Evolutionary conservation across 2,888 invertebrate species (phyloP).

Genomic region (Alentia gelatinosa): DNA sequence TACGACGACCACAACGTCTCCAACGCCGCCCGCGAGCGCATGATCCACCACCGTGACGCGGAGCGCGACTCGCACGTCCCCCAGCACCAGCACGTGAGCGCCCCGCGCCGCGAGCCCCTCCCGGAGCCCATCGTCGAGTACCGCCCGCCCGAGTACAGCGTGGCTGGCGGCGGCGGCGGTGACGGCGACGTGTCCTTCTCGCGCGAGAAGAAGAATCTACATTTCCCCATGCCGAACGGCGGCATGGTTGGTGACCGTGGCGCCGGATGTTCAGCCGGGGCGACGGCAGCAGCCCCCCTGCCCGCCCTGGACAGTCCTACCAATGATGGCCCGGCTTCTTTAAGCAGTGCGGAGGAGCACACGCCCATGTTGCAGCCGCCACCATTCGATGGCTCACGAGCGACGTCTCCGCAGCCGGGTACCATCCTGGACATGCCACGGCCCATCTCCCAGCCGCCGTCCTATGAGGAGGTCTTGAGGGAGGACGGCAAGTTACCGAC

Average conservation of each 20-base stretch:
- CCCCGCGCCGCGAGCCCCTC: background rate
- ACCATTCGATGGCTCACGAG: background rate
- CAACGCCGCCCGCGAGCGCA: slow-evolving; percentile 24
- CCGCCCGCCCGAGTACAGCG: background rate
- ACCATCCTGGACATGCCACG: background rate
- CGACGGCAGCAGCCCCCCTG: background rate
- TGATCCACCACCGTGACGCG: slow-evolving; percentile 5
- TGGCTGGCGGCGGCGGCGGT: background rate
- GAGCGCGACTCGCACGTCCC: background rate
- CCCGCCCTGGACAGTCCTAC: background rate
- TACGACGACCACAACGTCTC: slow-evolving; percentile 46
- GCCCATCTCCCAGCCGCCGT: slow-evolving; percentile 55
- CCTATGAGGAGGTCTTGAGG: slow-evolving; percentile 57
- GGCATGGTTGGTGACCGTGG: background rate
- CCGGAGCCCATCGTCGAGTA: slow-evolving; percentile 44
- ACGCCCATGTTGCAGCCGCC: slow-evolving; percentile 52
- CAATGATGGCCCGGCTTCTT: background rate
- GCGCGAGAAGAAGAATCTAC: background rate
- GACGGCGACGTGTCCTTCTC: background rate
- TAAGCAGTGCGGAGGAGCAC: slow-evolving; percentile 45
- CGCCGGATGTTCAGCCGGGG: background rate
- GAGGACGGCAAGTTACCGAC: slow-evolving; percentile 50
- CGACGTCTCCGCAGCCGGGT: background rate
- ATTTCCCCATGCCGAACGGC: background rate
- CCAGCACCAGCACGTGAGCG: background rate